Evolutionary conservation across 2,113 vertebrate genomes (phyloP).

Genomic region (Notiomystis cincta): DNA sequence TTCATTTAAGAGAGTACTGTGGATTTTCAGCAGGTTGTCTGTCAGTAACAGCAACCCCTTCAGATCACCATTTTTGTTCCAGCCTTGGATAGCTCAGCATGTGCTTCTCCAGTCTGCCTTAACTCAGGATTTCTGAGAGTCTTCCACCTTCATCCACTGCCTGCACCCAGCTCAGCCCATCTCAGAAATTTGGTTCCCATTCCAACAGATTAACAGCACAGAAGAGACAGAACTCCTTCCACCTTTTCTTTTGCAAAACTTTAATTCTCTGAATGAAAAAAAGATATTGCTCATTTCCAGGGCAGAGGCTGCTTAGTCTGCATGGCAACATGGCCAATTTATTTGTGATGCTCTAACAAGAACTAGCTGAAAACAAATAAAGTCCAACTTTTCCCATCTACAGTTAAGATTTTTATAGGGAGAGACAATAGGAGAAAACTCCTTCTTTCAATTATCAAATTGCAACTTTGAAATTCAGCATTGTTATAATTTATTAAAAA

Average conservation of each 20-base stretch:
- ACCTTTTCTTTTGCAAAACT: neutral
- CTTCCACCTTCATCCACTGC: neutral
- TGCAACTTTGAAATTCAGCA: neutral
- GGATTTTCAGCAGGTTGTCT: neutral
- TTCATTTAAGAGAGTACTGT: neutral
- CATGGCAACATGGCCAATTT: neutral
- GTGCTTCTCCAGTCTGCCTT: neutral
- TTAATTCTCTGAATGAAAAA: neutral
- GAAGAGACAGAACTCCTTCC: neutral
- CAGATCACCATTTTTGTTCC: neutral
- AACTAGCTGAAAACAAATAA: neutral
- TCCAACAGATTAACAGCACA: neutral
- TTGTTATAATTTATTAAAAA: neutral
- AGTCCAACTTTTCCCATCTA: neutral
- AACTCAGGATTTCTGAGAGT: neutral
- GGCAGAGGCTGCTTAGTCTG: neutral
- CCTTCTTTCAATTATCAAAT: neutral
- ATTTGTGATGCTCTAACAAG: neutral
- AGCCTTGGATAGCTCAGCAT: fast-evolving
- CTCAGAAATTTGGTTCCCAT: neutral
- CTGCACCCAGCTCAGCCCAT: neutral
- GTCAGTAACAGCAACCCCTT: neutral
- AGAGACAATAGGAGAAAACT: neutral
- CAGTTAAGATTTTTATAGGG: neutral
- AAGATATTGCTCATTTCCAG: neutral